Percentiles rank a stretch among this genome's conserved stretches.
Evolutionary conservation across 2,797 vertebrate species (phyloP).

Genomic region (Pangasius larnaudii): DNA sequence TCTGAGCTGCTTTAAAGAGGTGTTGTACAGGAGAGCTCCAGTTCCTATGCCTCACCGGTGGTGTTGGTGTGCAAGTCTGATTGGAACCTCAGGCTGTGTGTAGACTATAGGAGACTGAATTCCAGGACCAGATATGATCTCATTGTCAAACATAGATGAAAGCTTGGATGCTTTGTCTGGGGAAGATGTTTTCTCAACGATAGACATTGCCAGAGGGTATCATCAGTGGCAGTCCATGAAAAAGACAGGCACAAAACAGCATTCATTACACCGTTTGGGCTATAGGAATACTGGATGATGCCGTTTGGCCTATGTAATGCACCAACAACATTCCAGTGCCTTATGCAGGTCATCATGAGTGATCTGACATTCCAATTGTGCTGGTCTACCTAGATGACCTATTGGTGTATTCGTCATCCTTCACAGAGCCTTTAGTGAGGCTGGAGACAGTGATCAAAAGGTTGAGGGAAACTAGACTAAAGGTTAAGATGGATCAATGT

Average conservation of each 20-base stretch:
- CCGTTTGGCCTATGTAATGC: not conserved
- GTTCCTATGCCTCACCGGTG: not conserved
- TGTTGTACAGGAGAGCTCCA: not conserved
- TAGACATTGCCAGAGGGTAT: not conserved
- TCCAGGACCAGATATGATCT: conserved; percentile 31
- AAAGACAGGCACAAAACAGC: not conserved
- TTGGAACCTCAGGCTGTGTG: not conserved
- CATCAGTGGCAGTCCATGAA: too few relatives aligned
- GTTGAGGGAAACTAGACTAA: not conserved
- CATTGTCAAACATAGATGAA: conserved; percentile 23
- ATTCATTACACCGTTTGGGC: too few relatives aligned
- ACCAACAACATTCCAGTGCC: not conserved
- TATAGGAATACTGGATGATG: not conserved
- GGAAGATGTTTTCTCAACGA: not conserved
- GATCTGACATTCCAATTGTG: not conserved
- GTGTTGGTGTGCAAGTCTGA: conserved; percentile 3
- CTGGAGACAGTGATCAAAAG: not conserved
- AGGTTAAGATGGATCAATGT: too few relatives aligned
- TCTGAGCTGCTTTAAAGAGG: not conserved
- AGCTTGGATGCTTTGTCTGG: conserved; percentile 4
- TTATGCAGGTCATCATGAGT: not conserved
- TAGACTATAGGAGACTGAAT: conserved; percentile 33
- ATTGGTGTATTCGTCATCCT: too few relatives aligned
- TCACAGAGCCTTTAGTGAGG: not conserved
- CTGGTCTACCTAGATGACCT: not conserved